phyloP scores from a whole-genome alignment of 2,797 vertebrate species.

The Morelia viridis region DNA sequence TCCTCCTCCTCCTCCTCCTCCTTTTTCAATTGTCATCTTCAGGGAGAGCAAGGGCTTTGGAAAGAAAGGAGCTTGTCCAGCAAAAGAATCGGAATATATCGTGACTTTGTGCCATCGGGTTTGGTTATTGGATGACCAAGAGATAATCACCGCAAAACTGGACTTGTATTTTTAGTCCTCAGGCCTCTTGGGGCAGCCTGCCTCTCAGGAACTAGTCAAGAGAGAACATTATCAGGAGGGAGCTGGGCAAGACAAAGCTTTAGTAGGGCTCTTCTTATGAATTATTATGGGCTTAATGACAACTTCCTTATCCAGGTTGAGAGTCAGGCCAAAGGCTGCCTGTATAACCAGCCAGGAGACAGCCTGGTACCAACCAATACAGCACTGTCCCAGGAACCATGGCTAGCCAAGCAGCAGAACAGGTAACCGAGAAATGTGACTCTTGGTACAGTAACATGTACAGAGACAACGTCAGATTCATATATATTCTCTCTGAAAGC shows the following conservation, averaged over 20 bases:
- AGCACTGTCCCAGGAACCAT: neutral
- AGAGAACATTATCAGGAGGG: neutral
- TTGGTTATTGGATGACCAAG: too few relatives aligned
- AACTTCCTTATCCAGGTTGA: neutral
- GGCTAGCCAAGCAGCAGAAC: neutral
- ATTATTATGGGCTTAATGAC: neutral
- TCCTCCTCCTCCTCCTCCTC: neutral
- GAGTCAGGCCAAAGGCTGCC: neutral
- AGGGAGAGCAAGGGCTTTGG: too few relatives aligned
- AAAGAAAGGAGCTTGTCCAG: too few relatives aligned
- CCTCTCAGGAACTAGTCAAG: neutral
- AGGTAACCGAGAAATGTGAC: neutral
- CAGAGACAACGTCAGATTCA: neutral
- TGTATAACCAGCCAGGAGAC: neutral
- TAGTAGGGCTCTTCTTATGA: neutral
- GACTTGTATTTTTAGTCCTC: too few relatives aligned
- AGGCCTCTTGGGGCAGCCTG: too few relatives aligned
- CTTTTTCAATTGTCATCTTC: too few relatives aligned
- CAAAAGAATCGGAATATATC: too few relatives aligned
- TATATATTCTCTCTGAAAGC: neutral
- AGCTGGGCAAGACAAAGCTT: neutral
- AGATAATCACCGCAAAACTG: too few relatives aligned
- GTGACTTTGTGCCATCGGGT: too few relatives aligned
- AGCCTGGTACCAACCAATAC: neutral
- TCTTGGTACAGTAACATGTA: neutral